Base-by-base conservation (phyloP, 2,888 invertebrate species). In the Priocnemis perturbator region DNA sequence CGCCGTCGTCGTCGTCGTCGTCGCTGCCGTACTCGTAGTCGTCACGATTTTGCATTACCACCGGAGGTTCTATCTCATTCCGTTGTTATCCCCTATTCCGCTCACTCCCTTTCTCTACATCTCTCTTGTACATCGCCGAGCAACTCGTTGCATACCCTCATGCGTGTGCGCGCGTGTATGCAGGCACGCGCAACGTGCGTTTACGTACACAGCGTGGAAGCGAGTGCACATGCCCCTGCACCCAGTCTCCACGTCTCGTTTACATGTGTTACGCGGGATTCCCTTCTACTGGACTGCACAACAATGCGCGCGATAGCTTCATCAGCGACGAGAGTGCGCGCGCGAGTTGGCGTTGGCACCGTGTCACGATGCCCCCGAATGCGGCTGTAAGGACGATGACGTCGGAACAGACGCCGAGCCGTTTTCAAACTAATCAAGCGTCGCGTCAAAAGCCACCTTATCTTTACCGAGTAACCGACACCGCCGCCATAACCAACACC, bases 231-330 rank as follows among this genome's bases (percentile, higher is more conserved):
- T 44, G 60, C 55, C 61, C 60, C 60, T 47, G 37, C 52, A 44
- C 63, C 64, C 48, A 63, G 60, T 67, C 69, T 66, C 63, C 67
- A 60, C 26, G 71, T 64, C 71, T 79, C 81, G 81, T 83, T 85
- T 81, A 85, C 85, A 83, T 78, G 82, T 83, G 83, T 85, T 83
- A 79, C 79, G 78, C 45, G 74, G 80, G 78, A 81, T 77, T 78
- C 81, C 74, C 79, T 67, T 67, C 74, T 68, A 5, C 21, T 52
- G 61, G 67, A 56, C 60, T 76, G 73, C 71, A 64, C 77, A 77
- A 77, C 80, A 78, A 79, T 82, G 74, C 71, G 57, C 77, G 56
- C 77, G 79, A 83, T 81, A 81, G 80, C 81, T 85, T 81, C 80
- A 83, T 83, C 82, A 82, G 68, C 37, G 50, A 26, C 45, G 60